Evolutionary conservation across 2,888 invertebrate species (phyloP).

Genomic region (Ectemnius cavifrons): DNA sequence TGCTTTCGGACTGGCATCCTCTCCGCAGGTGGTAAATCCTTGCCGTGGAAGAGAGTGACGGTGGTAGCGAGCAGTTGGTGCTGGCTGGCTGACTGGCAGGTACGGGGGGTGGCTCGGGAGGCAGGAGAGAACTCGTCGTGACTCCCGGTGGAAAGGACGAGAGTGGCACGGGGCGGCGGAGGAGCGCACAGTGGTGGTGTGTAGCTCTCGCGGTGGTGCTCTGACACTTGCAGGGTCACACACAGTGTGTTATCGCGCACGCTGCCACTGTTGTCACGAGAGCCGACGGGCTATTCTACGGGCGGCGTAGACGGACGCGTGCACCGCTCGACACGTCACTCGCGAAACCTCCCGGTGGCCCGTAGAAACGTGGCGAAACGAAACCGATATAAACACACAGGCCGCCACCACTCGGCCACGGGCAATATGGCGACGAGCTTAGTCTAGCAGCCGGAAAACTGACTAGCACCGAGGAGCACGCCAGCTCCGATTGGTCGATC

Average conservation of each 20-base stretch:
- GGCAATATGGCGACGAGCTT: conserved; percentile 72
- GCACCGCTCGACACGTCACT: conserved; percentile 53
- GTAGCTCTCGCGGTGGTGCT: no score
- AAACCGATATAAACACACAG: conserved; percentile 68
- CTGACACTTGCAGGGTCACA: conserved; percentile 3
- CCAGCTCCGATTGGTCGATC: conserved; percentile 82
- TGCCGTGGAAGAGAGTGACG: conserved; percentile 13
- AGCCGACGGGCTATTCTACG: conserved; percentile 50
- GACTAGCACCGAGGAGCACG: conserved; percentile 79
- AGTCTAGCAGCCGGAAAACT: conserved; percentile 72
- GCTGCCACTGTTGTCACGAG: conserved; percentile 49
- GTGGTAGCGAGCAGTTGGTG: neutral
- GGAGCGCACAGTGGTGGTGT: no score
- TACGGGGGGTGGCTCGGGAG: neutral
- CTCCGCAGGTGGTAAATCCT: conserved; percentile 30
- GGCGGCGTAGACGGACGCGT: conserved; percentile 46
- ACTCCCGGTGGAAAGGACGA: neutral
- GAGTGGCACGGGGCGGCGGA: no score
- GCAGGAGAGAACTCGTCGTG: neutral
- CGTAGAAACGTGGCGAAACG: conserved; percentile 59
- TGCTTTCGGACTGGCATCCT: conserved; percentile 88
- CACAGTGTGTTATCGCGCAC: conserved; percentile 36
- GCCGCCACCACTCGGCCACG: conserved; percentile 65
- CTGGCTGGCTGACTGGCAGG: neutral
- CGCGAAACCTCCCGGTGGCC: conserved; percentile 57